Evolutionary conservation across 2,888 invertebrate genomes (phyloP), one percentile per base, ranked within the genome.

Genomic region (Amorpha juglandis): DNA sequence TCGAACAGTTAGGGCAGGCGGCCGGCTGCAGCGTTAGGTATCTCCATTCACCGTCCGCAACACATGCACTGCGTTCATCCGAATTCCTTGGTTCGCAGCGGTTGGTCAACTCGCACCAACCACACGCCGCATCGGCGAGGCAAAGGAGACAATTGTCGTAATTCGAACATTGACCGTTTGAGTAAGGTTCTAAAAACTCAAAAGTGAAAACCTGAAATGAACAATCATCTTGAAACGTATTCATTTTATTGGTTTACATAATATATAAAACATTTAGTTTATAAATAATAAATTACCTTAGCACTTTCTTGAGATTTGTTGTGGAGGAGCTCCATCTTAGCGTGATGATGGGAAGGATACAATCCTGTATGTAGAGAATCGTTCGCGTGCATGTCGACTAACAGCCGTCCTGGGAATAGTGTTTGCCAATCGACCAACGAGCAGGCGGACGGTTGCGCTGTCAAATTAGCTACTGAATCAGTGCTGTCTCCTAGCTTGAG

Each of bases 111-210:
- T 97, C 97, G 82, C 98, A 99, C 98, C 99, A 99, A 1, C 98
- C 98, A 81, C 99, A 99, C 16, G 96, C 95, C 0, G 97, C 96
- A 87, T 98, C 98, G 0, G 97, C 96, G 65, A 98, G 91, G 81
- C 98, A 98, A 70, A 97, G 95, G 45, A 98, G 90, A 79, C 98
- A 98, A 87, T 98, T 98, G 71, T 94, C 95, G 85, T 98, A 97
- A 64, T 95, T 94, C 0, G 92, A 88, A 81, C 98, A 98, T 38
- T 96, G 94, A 0, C 97, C 97, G 67, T 96, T 96, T 65, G 96
- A 96, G 86, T 96, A 98, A 0, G 98, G 98, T 83, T 98, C 98
- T 70, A 98, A 90, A 84, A 97, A 97, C 83, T 98, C 97, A 79
- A 97, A 97, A 0, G 98, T 98, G 77, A 98, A 97, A 0, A 97